Evolutionary conservation across 1,140 invertebrate species (phyloP), one percentile per base, ranked within the genome.

Genomic region (Calliphora vicina): DNA sequence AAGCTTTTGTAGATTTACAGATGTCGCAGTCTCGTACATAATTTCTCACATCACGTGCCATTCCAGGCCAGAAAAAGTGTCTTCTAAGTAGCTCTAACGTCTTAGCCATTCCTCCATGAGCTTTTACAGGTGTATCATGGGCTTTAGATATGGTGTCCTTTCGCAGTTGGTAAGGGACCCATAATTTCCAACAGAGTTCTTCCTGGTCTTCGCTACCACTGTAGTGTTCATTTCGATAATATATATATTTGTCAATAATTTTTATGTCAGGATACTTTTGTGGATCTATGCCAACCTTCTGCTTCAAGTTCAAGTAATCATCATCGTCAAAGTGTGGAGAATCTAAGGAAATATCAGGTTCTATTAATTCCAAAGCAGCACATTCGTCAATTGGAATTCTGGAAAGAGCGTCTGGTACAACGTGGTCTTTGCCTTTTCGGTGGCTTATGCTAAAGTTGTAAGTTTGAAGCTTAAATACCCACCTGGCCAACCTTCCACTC

Each of bases 401-500:
- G 10, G 57, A 50, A 6, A 45, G 27, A 8, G 71, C 29, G 17
- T 82, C 71, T 0, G 71, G 29, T 35, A 82, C 42, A 15, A 73
- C 57, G 25, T 80, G 26, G 12, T 80, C 76, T 26, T 50, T 80
- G n/a, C 76, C 76, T 45, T 80, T 80, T 17, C 76, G 42, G 20
- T 80, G 76, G 10, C 35, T 45, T 20, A 80, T 50, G 17, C 0
- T 80, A 50, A 80, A 82, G n/a, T 80, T 80, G 42, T 45, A 76
- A 1, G 42, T 2, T 9, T 87, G 87, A 0, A 86, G 82, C 3
- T 87, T 83, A 12, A 89, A 83, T n/a, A 85, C 85, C 87, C 87
- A 90, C 12, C 87, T 81, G 27, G 88, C 86, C 4, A 88, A 61
- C 15, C 87, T 57, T 29, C 88, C 86, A 43, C 85, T 83, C 61